Base-by-base conservation (phyloP, 1,140 invertebrate species). In the Lordiphosa mommai region DNA sequence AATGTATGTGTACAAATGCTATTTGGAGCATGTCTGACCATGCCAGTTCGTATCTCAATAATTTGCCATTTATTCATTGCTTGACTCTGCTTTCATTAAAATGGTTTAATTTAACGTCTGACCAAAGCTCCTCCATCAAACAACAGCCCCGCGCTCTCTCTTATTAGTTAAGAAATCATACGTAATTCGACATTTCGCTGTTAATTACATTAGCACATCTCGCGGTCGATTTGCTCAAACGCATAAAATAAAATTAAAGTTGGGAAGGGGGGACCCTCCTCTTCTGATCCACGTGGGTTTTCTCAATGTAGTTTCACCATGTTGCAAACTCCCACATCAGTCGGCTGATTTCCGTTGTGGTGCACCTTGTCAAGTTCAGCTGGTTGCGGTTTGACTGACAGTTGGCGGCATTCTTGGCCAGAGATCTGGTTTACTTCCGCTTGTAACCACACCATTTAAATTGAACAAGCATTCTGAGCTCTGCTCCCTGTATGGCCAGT, bases 321-420 rank as follows among this genome's bases (percentile, higher is more conserved):
- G 20, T 23, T 6, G 20, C 3, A 12, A 17, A 52, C 63, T 61
- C 63, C 63, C 37, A 66, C 63, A 61, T 41, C 29, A 16, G 16
- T 30, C 30, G 36, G 34, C 14, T 27, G 29, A 61, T 61, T 36
- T 48, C 27, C 29, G 13, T 48, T 33, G 40, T 20, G 23, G 13
- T 46, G 20, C 48, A 53, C 44, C 43, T 40, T 47, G 60, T 16
- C 63, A 65, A 66, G 29, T 64, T 51, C 61, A 66, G 36, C 63
- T 37, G 41, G 43, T 44, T 65, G 38, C 17, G 32, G 23, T 33
- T 64, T 44, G n/a, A 17, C 46, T 12, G 23, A 12, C 29, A 29
- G 61, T 53, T 65, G 61, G 64, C 55, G 65, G 64, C 55, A 63
- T 68, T 68, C 64, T 67, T 65, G 63, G 41, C 53, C 43, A 51